phyloP scores from a whole-genome alignment of 1,140 invertebrate genomes.

The Zaprionus camerounensis region DNA sequence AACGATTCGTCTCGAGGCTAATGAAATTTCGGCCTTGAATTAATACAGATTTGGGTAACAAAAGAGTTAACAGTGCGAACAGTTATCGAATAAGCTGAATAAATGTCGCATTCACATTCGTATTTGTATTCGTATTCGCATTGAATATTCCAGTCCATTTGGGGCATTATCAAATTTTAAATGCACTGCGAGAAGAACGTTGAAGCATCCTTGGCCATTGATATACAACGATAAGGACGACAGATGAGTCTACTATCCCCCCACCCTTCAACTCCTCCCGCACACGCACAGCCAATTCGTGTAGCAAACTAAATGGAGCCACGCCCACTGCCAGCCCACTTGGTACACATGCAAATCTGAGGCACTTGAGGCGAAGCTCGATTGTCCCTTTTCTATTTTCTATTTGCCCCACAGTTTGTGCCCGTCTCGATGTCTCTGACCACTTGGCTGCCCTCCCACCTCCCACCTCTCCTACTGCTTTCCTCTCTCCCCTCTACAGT shows the following conservation, averaged over 20 bases:
- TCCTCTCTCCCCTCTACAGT: background rate
- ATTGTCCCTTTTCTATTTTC: conserved; percentile 55
- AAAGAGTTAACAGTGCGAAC: conserved; percentile 45
- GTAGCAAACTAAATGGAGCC: conserved; percentile 44
- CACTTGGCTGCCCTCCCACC: conserved; percentile 58
- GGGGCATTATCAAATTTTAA: conserved; percentile 68
- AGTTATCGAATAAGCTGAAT: conserved; percentile 57
- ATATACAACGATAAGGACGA: conserved; percentile 71
- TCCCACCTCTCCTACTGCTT: background rate
- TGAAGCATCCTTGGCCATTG: conserved; percentile 59
- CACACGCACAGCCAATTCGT: conserved; percentile 36
- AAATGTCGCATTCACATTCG: conserved; percentile 22
- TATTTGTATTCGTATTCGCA: conserved; percentile 22
- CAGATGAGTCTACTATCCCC: conserved; percentile 51
- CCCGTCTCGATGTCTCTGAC: conserved; percentile 36
- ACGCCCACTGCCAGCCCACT: conserved; percentile 2
- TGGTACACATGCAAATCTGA: conserved; percentile 64
- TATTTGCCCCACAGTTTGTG: conserved; percentile 18
- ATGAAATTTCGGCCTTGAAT: conserved; percentile 7
- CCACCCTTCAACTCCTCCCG: background rate
- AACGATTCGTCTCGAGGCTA: background rate
- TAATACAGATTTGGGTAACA: conserved; percentile 21
- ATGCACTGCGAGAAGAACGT: conserved; percentile 49
- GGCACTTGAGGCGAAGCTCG: conserved; percentile 59
- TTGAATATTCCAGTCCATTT: conserved; percentile 61